Evolutionary conservation across 1,140 invertebrate species (phyloP), one percentile per base, ranked within the genome.

Genomic region (Drosophila sturtevanti): DNA sequence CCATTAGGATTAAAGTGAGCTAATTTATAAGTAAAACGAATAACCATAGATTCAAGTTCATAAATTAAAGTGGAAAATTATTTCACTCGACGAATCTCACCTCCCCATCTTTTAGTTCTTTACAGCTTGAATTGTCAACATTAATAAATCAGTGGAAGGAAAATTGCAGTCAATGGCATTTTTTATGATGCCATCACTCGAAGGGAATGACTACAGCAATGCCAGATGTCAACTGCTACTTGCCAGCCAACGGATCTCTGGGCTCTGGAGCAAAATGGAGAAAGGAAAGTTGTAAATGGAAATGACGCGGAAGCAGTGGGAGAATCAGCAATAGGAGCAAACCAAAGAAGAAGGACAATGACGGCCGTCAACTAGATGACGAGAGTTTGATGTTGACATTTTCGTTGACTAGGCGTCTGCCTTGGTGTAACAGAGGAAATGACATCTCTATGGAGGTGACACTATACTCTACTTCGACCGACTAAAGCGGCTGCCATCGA

Each of bases 61-160:
- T 56, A 56, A 56, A 56, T 34, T 56, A 56, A 16, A 14, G 54
- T 27, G 24, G 2, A 16, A 16, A 55, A 16, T 34, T 11, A 3
- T 55, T 10, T 55, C 11, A 5, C 38, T 41, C 10, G 12, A 12
- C 24, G 16, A 18, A 6, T 0, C 12, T 4, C n/a, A 4, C 37
- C 5, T 18, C 41, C n/a, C 6, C 38, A 7, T 1, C 35, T 37
- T 3, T 3, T 38, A n/a, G 37, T 18, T 11, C 16, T 3, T 4
- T 21, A 21, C 41, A 31, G 12, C 63, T 37, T 27, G 51, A 48
- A 63, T 59, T 75, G 72, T 68, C 64, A 62, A 75, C 72, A 75
- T 75, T 75, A 75, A 75, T 75, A 75, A 75, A 75, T 75, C 72
- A 68, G 72, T n/a, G 37, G 72, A 14, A 52, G 58, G 61, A 75